Evolutionary conservation across 2,113 vertebrate species (phyloP), one percentile per base, ranked within the genome.

Genomic region (Glaucomys volans): DNA sequence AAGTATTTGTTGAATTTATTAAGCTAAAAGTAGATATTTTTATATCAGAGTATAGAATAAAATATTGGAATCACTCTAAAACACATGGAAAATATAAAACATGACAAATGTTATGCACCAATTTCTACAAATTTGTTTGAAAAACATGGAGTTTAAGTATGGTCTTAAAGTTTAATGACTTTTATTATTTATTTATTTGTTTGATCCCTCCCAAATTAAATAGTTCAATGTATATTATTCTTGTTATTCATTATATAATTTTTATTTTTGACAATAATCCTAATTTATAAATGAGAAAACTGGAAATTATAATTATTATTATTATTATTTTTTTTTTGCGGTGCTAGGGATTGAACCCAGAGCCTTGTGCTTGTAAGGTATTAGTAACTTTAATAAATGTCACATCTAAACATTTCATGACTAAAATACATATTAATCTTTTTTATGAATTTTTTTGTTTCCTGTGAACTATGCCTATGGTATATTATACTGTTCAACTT

Each of bases 401-500:
- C 1, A 76, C 3, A 92, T 37, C 13, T 83, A 62, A 91, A 35
- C 42, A 35, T 37, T 90, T 85, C 35, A 72, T 84, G 13, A 76
- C 14, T 57, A 52, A 87, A 67, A 2, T 32, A 74, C 6, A 57
- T 40, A 42, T 50, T 52, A 40, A 66, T 47, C 95, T 20, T 54
- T 62, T 57, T 57, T 47, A 8, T 22, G 2, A 42, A 13, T 8
- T 4, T 57, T 62, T 87, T 69, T 24, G 2, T 11, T 80, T 75
- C 83, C 37, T 81, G 7, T 76, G 57, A 95, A 8, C 4, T 89
- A 11, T 92, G 2, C 0, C 9, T 86, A 75, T 77, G 83, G 17
- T 85, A 4, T 75, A 28, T 93, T 86, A 97, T 95, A 71, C 22
- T 59, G 14, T 52, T 67, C 75, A 37, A 62, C 92, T 94, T 85